phyloP scores from a whole-genome alignment of 37 sponge, comb jelly and placozoan genomes.

The Crambe crambe region DNA sequence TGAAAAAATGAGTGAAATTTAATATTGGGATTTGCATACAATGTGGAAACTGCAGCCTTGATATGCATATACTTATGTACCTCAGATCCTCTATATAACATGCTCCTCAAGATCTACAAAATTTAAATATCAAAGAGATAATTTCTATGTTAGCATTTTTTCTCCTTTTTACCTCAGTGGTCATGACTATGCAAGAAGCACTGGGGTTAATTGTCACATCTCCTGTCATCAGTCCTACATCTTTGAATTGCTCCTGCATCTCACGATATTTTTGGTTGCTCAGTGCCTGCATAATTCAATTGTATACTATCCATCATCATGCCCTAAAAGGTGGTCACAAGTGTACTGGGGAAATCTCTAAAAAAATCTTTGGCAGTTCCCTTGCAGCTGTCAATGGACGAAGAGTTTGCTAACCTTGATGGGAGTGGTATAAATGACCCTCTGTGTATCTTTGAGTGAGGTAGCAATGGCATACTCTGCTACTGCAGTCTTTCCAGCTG shows the following conservation, averaged over 20 bases:
- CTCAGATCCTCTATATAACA: conserved; percentile 97
- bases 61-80: no score
- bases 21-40: no score
- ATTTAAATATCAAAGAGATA: not conserved
- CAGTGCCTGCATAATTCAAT: conserved; percentile 62
- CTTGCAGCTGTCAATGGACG: no score
- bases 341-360: no score
- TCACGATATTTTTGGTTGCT: conserved; percentile 98
- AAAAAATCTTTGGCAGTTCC: no score
- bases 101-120: conserved; percentile 84
- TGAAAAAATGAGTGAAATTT: no score
- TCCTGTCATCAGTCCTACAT: conserved; percentile 99
- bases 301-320: not conserved
- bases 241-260: conserved; percentile 89
- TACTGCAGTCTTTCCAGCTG: conserved; percentile 98
- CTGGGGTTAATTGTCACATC: conserved; percentile 95
- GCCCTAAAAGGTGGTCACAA: no score
- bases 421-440: conserved; percentile 99
- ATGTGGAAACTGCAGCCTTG: no score
- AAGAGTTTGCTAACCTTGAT: conserved; percentile 74
- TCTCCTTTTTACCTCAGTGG: conserved; percentile 49
- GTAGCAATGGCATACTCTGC: conserved; percentile 98
- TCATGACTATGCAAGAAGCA: conserved; percentile 96
- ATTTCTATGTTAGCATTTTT: no score
- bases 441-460: conserved; percentile 90